Percentiles rank a stretch among this genome's conserved stretches.
Conservation (phyloP, 2,888 invertebrate genomes). For the Epiblema foenella region DNA sequence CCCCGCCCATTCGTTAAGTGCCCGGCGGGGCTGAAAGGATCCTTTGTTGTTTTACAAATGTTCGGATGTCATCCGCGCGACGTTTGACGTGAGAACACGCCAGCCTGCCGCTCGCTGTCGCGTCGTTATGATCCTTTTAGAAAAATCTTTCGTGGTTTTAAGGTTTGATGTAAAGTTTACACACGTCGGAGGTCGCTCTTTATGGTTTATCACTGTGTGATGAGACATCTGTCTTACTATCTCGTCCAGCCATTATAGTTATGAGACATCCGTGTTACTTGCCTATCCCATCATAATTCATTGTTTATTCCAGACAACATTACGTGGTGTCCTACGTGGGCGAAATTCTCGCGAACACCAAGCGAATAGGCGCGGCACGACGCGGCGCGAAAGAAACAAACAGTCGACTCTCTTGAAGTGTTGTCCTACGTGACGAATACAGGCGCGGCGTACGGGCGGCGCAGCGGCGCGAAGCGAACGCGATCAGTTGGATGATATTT, state of each 20-base stretch:
- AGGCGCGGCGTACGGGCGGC: too few species aligned
- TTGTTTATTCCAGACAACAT: too few species aligned
- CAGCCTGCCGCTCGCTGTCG: slow-evolving; percentile 57
- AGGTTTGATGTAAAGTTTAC: slow-evolving; percentile 6
- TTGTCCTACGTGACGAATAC: too few species aligned
- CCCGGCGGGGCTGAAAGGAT: slow-evolving; percentile 67
- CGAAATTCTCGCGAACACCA: too few species aligned
- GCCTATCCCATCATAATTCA: too few species aligned
- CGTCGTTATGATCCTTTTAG: slow-evolving; percentile 24
- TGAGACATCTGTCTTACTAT: neutral
- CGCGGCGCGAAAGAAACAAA: too few species aligned
- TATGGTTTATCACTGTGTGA: neutral
- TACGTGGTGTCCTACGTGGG: too few species aligned
- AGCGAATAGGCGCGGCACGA: too few species aligned
- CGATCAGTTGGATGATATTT: too few species aligned
- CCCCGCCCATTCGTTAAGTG: slow-evolving; percentile 64
- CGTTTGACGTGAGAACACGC: slow-evolving; percentile 80
- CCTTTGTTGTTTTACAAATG: slow-evolving; percentile 82
- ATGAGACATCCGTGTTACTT: too few species aligned
- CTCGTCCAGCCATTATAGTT: neutral
- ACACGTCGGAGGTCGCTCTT: neutral
- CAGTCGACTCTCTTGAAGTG: too few species aligned
- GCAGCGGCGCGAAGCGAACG: too few species aligned
- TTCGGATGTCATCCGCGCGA: slow-evolving; percentile 74
- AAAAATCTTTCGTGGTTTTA: slow-evolving; percentile 24